phyloP scores from a whole-genome alignment of 2,888 invertebrate genomes.

The Platycheirus albimanus region DNA sequence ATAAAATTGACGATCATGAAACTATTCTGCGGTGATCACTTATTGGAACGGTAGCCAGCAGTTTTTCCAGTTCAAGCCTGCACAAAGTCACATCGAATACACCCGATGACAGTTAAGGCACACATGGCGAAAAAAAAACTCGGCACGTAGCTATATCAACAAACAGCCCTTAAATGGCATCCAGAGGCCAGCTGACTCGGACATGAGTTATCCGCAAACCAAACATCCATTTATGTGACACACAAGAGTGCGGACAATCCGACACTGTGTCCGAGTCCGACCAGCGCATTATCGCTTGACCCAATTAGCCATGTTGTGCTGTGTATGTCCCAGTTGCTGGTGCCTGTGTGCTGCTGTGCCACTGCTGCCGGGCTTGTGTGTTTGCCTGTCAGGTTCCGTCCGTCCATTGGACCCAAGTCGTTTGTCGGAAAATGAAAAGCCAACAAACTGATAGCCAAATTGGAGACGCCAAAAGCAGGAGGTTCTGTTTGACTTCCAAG shows the following conservation, averaged over 20 bases:
- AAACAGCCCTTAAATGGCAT: constrained; percentile 61
- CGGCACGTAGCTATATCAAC: constrained; percentile 50
- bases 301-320: constrained; percentile 58
- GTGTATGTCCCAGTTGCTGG: constrained; percentile 22
- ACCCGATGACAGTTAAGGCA: constrained; percentile 51
- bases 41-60: constrained; percentile 21
- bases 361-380: constrained; percentile 35
- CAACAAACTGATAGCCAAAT: constrained; percentile 55
- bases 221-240: constrained; percentile 55
- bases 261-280: constrained; percentile 31
- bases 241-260: constrained; percentile 44
- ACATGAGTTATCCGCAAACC: constrained; percentile 62
- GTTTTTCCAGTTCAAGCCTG: constrained; percentile 46
- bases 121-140: too few species aligned
- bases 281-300: constrained; percentile 58
- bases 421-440: constrained; percentile 17
- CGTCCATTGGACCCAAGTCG: constrained; percentile 6
- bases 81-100: constrained; percentile 43
- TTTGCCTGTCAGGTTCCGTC: constrained; percentile 44
- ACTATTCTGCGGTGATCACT: constrained; percentile 7
- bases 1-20: constrained; percentile 1
- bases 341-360: background rate
- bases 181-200: constrained; percentile 36
- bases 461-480: constrained; percentile 35
- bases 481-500: constrained; percentile 22